A percentile compares a stretch with the other conserved stretches of the same genome.
Conservation (phyloP, 2,113 vertebrate species). For the Amazona guildingii region DNA sequence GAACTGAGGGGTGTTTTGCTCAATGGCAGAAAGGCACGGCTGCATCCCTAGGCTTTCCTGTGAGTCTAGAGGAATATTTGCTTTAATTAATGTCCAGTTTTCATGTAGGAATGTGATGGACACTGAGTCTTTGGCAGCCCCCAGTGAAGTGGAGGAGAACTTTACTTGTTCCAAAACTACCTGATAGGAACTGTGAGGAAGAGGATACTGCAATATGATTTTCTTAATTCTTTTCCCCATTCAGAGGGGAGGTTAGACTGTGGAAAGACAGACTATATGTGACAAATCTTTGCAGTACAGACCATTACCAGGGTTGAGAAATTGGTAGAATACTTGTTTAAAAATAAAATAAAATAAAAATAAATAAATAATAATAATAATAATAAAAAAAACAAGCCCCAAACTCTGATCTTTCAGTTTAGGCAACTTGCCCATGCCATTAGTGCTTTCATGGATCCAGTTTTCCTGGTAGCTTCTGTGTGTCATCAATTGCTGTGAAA, state of each 20-base stretch:
- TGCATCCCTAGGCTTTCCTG: not conserved
- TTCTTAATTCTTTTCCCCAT: not conserved
- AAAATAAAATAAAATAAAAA: not conserved
- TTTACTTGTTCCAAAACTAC: not conserved
- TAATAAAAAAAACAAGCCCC: not conserved
- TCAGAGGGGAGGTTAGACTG: not conserved
- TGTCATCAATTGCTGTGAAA: not conserved
- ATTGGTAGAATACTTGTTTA: not conserved
- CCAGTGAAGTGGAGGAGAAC: not conserved
- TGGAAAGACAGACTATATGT: not conserved
- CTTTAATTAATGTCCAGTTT: not conserved
- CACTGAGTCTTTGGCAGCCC: not conserved
- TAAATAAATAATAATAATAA: too few species aligned
- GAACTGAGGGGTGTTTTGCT: not conserved
- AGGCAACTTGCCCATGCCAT: not conserved
- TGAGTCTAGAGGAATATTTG: not conserved
- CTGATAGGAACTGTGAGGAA: not conserved
- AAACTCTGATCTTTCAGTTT: not conserved
- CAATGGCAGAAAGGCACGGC: not conserved
- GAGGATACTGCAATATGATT: not conserved
- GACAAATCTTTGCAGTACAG: not conserved
- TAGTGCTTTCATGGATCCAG: not conserved
- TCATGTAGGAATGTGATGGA: not conserved
- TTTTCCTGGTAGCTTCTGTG: not conserved
- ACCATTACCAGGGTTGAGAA: not conserved